A percentile compares a stretch with the other conserved stretches of the same genome.
Conservation (phyloP, 2,113 vertebrate genomes). For the Gymnarchus niloticus region DNA sequence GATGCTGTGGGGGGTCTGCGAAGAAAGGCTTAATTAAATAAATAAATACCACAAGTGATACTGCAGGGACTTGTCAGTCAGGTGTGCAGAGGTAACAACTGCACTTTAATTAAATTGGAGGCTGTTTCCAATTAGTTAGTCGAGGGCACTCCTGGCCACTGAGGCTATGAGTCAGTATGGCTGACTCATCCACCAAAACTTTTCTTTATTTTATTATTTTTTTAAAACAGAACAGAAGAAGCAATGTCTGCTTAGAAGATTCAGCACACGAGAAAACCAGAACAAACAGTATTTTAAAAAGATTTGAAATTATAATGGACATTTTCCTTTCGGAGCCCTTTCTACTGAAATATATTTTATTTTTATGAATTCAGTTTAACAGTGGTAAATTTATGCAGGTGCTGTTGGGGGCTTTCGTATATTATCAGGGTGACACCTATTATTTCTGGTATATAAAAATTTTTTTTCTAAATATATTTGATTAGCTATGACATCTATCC, state of each 20-base stretch:
- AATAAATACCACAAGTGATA: conserved; percentile 30
- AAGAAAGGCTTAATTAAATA: conserved; percentile 4
- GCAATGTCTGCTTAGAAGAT: conserved; percentile 61
- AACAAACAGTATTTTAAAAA: background rate
- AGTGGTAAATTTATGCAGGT: background rate
- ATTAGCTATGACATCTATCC: background rate
- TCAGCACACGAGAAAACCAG: conserved; percentile 30
- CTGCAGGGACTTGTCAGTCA: conserved; percentile 70
- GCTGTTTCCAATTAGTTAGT: conserved; percentile 83
- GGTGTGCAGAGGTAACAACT: conserved; percentile 69
- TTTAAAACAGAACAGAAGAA: conserved; percentile 46
- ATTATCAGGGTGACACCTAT: background rate
- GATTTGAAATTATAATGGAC: background rate
- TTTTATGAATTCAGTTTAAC: background rate
- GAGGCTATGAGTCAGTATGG: conserved; percentile 74
- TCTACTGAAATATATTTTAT: no score
- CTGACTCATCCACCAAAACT: conserved; percentile 78
- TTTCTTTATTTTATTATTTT: conserved; percentile 38
- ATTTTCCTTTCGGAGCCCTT: background rate
- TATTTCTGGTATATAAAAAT: background rate
- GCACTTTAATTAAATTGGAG: conserved; percentile 85
- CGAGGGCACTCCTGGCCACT: conserved; percentile 72
- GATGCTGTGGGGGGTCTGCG: background rate
- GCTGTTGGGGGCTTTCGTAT: background rate
- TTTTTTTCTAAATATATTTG: background rate